Conservation (phyloP, 2,888 invertebrate genomes). For the Eledone cirrhosa region DNA sequence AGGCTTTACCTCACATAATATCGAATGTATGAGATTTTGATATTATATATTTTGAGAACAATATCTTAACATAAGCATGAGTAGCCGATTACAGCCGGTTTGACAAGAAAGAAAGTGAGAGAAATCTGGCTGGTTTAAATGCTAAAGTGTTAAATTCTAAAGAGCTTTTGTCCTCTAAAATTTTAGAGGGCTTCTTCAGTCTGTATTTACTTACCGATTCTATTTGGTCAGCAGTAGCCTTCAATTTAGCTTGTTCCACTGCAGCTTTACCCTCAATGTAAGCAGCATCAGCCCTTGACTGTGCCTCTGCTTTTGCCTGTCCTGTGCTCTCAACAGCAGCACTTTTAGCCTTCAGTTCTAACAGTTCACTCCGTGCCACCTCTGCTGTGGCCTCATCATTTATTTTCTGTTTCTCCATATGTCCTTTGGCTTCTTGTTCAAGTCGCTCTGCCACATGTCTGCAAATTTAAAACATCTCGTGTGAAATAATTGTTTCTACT, state of each 20-base stretch:
- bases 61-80: too few species aligned
- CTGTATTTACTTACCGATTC: slow-evolving; percentile 68
- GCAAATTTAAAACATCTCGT: slow-evolving; percentile 31
- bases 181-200: too few species aligned
- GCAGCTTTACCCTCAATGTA: slow-evolving; percentile 70
- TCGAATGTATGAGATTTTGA: too few species aligned
- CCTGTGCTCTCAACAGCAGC: slow-evolving; percentile 70
- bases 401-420: slow-evolving; percentile 69
- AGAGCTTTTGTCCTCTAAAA: too few species aligned
- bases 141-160: too few species aligned
- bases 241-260: slow-evolving; percentile 69
- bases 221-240: slow-evolving; percentile 68
- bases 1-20: too few species aligned
- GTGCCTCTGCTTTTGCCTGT: slow-evolving; percentile 70
- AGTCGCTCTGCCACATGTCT: slow-evolving; percentile 70
- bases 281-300: slow-evolving; percentile 68
- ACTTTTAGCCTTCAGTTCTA: slow-evolving; percentile 68
- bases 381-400: slow-evolving; percentile 70
- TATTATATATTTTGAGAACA: too few species aligned
- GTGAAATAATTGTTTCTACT: too few species aligned
- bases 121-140: too few species aligned
- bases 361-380: slow-evolving; percentile 65
- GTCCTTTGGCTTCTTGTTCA: slow-evolving; percentile 69
- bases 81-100: too few species aligned
- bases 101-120: too few species aligned